A percentile compares a stretch with the other conserved stretches of the same genome.
These are phyloP conservation scores for Nematostella vectensis DNA, from an alignment of 92 coral and sea anemone species.

Conservation along the genomic window DNA sequence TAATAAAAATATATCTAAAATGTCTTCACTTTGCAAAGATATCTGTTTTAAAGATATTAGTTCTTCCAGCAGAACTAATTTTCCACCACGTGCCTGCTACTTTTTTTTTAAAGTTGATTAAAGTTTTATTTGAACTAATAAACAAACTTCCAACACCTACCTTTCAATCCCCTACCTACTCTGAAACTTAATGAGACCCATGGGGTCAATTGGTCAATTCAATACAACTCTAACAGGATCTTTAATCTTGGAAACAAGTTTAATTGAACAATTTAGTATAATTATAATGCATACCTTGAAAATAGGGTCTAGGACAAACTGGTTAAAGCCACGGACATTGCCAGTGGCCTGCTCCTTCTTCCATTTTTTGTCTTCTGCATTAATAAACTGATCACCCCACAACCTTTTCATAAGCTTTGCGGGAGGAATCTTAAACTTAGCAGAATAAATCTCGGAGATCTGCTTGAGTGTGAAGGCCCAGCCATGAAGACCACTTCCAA, in stretches of 20 bases:
- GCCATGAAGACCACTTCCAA: constrained; percentile 99
- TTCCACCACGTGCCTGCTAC: no score
- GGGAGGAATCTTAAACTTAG: constrained; percentile 76
- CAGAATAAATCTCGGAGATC: constrained; percentile 75
- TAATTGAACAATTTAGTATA: no score
- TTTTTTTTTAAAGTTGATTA: no score
- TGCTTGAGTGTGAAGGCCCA: constrained; percentile 97
- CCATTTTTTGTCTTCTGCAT: constrained; percentile 69
- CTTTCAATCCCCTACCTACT: no score
- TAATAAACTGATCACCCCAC: constrained; percentile 86
- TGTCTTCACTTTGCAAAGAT: no score
- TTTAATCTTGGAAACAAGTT: not conserved
- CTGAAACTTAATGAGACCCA: no score
- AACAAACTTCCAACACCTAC: no score
- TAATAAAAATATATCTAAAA: no score
- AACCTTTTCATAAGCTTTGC: constrained; percentile 79
- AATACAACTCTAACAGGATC: not conserved
- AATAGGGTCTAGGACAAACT: constrained; percentile 86
- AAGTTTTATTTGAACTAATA: no score
- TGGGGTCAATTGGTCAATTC: not conserved
- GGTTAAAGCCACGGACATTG: constrained; percentile 74
- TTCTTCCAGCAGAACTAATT: no score
- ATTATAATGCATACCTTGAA: no score
- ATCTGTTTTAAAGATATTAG: no score
- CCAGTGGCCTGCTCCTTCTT: constrained; percentile 44